Conservation (phyloP, 2,113 vertebrate species). For the Seriola aureovittata region DNA sequence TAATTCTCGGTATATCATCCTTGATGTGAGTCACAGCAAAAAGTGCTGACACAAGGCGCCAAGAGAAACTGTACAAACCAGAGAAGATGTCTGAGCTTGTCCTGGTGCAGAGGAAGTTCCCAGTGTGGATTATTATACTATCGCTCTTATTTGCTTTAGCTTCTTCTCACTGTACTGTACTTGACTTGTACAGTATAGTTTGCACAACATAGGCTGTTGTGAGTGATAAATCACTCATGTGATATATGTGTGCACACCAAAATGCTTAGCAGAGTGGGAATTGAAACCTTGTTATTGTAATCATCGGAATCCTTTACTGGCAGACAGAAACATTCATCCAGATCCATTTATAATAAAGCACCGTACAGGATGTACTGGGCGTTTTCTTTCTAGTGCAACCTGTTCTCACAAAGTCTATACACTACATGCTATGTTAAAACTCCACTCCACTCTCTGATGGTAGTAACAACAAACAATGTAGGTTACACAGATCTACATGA, state of each 20-base stretch:
- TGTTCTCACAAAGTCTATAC: slow-evolving; percentile 40
- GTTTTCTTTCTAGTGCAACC: slow-evolving; percentile 41
- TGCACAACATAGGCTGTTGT: neutral
- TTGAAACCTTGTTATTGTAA: slow-evolving; percentile 58
- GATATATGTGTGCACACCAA: slow-evolving; percentile 16
- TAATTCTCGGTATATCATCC: slow-evolving; percentile 10
- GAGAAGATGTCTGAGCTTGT: slow-evolving; percentile 54
- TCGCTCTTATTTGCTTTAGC: slow-evolving; percentile 5
- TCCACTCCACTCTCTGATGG: slow-evolving; percentile 9
- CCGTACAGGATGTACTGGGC: slow-evolving; percentile 41
- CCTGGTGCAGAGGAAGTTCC: slow-evolving; percentile 3
- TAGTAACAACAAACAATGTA: slow-evolving; percentile 23
- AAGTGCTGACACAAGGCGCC: slow-evolving; percentile 24
- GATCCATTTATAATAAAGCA: slow-evolving; percentile 32
- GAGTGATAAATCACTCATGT: slow-evolving; percentile 58
- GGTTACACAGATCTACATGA: neutral
- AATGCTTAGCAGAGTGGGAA: slow-evolving; percentile 55
- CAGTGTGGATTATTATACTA: neutral
- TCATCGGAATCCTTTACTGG: slow-evolving; percentile 62
- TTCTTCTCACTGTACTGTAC: neutral
- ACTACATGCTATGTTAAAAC: slow-evolving; percentile 20
- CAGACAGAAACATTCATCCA: slow-evolving; percentile 66
- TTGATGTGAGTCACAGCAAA: slow-evolving; percentile 50
- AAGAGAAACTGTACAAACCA: slow-evolving; percentile 14
- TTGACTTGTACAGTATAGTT: slow-evolving; percentile 1